Conservation (phyloP, 2,888 invertebrate species). For the Ametastegia equiseti region DNA sequence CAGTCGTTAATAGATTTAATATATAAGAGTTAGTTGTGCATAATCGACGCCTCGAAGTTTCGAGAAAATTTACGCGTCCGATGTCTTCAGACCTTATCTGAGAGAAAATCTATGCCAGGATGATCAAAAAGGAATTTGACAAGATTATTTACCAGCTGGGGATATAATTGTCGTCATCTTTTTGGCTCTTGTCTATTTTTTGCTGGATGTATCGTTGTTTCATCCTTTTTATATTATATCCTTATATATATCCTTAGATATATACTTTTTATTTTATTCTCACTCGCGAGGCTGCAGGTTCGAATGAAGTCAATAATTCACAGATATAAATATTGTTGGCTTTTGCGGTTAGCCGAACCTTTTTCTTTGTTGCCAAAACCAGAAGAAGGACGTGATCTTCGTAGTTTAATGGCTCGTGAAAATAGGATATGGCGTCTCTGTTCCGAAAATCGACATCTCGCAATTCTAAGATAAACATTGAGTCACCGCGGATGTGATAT, state of each 20-base stretch:
- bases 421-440: background rate
- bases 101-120: background rate
- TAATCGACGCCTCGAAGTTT: background rate
- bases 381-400: background rate
- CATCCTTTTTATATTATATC: background rate
- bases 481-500: background rate
- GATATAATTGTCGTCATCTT: too few relatives aligned
- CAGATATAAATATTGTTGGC: too few relatives aligned
- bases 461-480: conserved; percentile 13
- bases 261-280: background rate
- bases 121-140: background rate
- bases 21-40: background rate
- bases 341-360: background rate
- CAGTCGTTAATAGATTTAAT: background rate
- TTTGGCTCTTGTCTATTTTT: background rate
- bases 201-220: background rate
- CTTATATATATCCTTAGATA: background rate
- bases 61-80: background rate
- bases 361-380: background rate
- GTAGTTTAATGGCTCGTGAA: background rate
- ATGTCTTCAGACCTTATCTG: background rate
- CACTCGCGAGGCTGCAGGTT: background rate
- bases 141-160: background rate
- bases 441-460: background rate
- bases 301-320: too few relatives aligned